phyloP scores from a whole-genome alignment of 2,113 vertebrate species.

The Parus major region DNA sequence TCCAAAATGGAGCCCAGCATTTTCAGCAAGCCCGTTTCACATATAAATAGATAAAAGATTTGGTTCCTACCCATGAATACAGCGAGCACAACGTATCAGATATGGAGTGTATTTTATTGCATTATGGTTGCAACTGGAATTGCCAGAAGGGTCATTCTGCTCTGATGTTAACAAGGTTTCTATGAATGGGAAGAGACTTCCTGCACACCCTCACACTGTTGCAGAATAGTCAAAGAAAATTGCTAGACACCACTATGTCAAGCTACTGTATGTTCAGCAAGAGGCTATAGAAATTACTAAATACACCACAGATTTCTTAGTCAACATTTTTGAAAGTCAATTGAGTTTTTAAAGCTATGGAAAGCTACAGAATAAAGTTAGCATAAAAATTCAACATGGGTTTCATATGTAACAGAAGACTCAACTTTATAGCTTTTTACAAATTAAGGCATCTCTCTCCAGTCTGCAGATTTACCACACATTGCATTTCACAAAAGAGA shows the following conservation, averaged over 20 bases:
- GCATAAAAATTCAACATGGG: neutral
- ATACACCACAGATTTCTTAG: neutral
- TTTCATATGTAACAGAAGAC: neutral
- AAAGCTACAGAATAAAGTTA: neutral
- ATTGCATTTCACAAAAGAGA: neutral
- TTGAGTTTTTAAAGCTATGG: neutral
- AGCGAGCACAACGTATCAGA: neutral
- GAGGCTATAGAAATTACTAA: neutral
- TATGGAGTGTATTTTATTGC: neutral
- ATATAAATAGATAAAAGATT: neutral
- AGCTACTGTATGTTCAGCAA: neutral
- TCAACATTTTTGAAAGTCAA: neutral
- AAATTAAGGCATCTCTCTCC: neutral
- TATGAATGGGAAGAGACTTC: neutral
- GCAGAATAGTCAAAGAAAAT: neutral
- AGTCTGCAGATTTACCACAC: neutral
- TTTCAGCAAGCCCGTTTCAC: neutral
- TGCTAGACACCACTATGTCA: neutral
- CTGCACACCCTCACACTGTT: accelerated
- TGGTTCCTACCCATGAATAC: neutral
- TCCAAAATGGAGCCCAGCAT: neutral
- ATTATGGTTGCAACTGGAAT: no score
- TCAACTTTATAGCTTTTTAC: neutral
- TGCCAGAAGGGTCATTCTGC: neutral
- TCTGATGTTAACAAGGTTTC: neutral